Base-by-base conservation (phyloP, 2,797 vertebrate genomes). In the Eulemur albifrons region DNA sequence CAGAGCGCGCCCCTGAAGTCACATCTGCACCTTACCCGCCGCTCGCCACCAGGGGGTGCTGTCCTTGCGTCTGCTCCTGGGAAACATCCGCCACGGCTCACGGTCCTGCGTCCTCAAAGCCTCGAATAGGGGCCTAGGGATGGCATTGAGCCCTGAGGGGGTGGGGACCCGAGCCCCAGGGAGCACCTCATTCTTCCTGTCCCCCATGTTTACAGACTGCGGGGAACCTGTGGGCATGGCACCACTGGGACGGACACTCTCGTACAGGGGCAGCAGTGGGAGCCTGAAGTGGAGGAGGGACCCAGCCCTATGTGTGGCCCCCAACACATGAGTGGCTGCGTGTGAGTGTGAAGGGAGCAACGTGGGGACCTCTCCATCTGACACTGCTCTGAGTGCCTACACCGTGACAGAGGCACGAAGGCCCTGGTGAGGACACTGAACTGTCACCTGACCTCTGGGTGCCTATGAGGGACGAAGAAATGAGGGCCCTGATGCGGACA, bases 21-120 rank as follows among this genome's bases (percentile, higher is more conserved):
- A 0, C 1, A 21, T 25, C 52, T 14, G 1, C 2, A 1, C 43
- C 45, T 27, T 50, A 21, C 15, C 20, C 57, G 63, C 21, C 7
- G 10, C 0, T 21, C 0, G 10, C 67, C 59, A 38, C 45, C 48
- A 73, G 75, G 52, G 67, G 75, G 54, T 3, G 5, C 32, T 13
- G 18, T 43, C 35, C 11, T 43, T 27, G 0, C 5, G 13, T n/a
- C 52, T 32, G 21, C 54, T 67, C 8, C 40, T 0, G 2, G 21
- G 32, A 40, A 57, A 79, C 32, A 27, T 2, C 50, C 1, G 0
- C 50, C 1, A 10, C 3, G n/a, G 13, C 76, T 12, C 12, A 9
- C 11, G 9, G 5, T 15, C 32, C 21, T 25, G 18, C 17, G n/a
- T 77, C 65, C 27, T 69, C 88, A 65, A 21, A 67, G 50, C 52